Percentiles rank a stretch among this genome's conserved stretches.
These are phyloP conservation scores for Seriola quinqueradiata DNA, from an alignment of 2,113 vertebrate genomes.

Conservation along the genomic window DNA sequence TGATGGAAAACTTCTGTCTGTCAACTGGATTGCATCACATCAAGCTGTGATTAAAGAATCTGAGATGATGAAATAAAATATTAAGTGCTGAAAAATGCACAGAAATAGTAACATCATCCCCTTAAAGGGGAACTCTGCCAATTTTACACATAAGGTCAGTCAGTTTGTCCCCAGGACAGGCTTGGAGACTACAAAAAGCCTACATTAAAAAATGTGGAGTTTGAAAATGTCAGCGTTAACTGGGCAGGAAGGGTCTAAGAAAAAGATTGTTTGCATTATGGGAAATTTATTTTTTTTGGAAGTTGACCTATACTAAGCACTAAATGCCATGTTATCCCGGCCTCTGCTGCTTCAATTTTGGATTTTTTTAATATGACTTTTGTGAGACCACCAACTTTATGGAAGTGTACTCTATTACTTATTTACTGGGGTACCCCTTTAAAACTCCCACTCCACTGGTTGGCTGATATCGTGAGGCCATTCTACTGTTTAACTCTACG, in stretches of 20 bases:
- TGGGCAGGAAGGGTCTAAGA: neutral
- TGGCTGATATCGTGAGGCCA: neutral
- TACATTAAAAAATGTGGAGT: neutral
- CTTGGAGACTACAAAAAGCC: neutral
- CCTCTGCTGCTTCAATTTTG: neutral
- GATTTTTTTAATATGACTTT: neutral
- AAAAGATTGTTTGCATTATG: neutral
- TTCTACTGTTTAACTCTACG: neutral
- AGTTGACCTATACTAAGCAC: too few species aligned
- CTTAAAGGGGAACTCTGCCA: neutral
- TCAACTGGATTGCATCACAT: slow-evolving; percentile 1
- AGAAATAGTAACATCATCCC: neutral
- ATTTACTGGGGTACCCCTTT: neutral
- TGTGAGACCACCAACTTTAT: too few species aligned
- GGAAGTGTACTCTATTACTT: neutral
- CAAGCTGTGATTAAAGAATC: slow-evolving; percentile 15
- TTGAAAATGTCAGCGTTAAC: neutral
- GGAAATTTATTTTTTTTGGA: neutral
- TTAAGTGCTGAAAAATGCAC: neutral
- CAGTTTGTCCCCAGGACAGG: neutral
- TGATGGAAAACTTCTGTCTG: slow-evolving; percentile 13
- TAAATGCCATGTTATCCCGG: too few species aligned
- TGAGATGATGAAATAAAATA: neutral
- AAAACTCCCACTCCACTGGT: neutral
- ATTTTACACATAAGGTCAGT: neutral